Percentiles rank a stretch among this genome's conserved stretches.
These are phyloP conservation scores for Pheosia gnoma DNA, from an alignment of 2,888 invertebrate genomes.

Conservation along the genomic window DNA sequence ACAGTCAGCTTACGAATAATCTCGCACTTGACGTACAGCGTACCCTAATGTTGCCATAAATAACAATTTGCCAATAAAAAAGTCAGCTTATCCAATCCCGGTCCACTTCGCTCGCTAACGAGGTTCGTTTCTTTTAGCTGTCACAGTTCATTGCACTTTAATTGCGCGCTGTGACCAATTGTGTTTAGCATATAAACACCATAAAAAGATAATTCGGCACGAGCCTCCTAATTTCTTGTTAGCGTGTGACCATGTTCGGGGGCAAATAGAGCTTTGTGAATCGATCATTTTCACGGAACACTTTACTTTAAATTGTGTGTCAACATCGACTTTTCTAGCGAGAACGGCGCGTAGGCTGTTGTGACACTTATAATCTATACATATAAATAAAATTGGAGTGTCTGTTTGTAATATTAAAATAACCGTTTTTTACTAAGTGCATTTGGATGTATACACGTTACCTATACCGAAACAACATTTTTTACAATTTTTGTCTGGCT, in stretches of 20 bases:
- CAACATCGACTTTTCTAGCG: constrained; percentile 3
- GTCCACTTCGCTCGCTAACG: constrained; percentile 10
- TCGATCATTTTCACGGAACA: constrained; percentile 5
- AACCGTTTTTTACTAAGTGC: too few relatives aligned
- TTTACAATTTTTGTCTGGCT: too few relatives aligned
- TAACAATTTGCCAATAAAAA: background rate
- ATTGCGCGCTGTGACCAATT: constrained; percentile 10
- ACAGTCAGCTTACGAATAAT: too few relatives aligned
- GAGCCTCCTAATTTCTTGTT: constrained; percentile 9
- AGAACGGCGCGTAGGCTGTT: background rate
- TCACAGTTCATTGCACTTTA: constrained; percentile 23
- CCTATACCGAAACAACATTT: too few relatives aligned
- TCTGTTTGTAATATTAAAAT: too few relatives aligned
- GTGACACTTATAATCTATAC: background rate
- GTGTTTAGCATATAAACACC: constrained; percentile 19
- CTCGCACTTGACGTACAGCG: too few relatives aligned
- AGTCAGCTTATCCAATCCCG: background rate
- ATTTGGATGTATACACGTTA: too few relatives aligned
- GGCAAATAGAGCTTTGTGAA: constrained; percentile 5
- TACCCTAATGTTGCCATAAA: background rate
- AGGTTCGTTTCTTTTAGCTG: constrained; percentile 7
- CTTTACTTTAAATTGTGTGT: constrained; percentile 6
- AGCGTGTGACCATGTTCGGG: constrained; percentile 4
- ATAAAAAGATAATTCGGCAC: constrained; percentile 13
- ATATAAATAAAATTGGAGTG: too few relatives aligned